phyloP scores from a whole-genome alignment of 2,113 vertebrate species.

The Turnix velox region DNA sequence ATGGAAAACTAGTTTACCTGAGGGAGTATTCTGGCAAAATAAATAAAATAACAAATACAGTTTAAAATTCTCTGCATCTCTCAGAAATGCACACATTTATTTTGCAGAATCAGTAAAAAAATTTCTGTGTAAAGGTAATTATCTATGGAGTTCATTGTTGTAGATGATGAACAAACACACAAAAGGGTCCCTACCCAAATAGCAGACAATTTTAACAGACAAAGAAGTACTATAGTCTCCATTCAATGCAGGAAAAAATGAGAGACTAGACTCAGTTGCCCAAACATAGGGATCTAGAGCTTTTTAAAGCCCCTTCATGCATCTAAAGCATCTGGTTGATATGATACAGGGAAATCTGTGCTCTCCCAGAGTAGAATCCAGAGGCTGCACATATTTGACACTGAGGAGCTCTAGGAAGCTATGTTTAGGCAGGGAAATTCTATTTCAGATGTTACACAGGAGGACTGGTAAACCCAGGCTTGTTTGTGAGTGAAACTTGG shows the following conservation, averaged over 20 bases:
- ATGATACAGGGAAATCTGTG: not conserved
- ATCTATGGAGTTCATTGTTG: not conserved
- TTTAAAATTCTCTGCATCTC: not conserved
- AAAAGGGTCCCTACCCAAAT: not conserved
- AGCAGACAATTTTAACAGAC: not conserved
- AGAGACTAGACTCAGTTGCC: not conserved
- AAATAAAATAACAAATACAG: not conserved
- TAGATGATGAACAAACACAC: not conserved
- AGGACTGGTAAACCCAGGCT: not conserved
- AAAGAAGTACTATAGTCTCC: not conserved
- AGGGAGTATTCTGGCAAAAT: not conserved
- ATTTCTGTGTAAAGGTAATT: not conserved
- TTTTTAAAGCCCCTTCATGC: not conserved
- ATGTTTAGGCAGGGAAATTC: not conserved
- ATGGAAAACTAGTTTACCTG: not conserved
- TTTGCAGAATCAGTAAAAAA: not conserved
- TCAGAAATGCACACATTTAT: not conserved
- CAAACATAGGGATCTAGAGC: not conserved
- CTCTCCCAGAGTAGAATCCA: not conserved
- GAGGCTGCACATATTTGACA: not conserved
- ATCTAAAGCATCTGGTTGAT: not conserved
- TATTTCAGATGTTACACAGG: not conserved
- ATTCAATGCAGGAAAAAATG: not conserved
- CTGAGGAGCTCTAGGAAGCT: not conserved
- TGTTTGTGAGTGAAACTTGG: not conserved